These are phyloP conservation scores for Phainopepla nitens DNA, from an alignment of 2,113 vertebrate species.

Conservation along the genomic window DNA sequence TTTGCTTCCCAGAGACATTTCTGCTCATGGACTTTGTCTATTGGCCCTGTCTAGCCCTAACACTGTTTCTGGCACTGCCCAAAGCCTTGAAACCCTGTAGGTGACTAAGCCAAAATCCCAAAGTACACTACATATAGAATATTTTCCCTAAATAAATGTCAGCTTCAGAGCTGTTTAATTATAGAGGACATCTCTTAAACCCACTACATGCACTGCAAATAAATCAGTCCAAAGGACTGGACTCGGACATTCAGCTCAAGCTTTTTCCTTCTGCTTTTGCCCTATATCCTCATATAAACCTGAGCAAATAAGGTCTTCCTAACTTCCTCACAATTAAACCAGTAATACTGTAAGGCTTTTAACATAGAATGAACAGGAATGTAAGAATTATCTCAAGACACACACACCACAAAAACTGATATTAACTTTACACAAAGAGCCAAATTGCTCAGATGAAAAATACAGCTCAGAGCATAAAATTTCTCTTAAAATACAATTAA, in stretches of 20 bases:
- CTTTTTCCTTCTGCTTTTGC: not conserved
- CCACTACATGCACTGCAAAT: not conserved
- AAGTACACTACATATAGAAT: not conserved
- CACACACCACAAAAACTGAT: not conserved
- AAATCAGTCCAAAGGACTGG: not conserved
- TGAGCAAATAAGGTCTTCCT: not conserved
- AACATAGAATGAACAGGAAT: not conserved
- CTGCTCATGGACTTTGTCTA: not conserved
- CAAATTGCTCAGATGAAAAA: not conserved
- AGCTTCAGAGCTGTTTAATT: not conserved
- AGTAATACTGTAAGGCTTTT: not conserved
- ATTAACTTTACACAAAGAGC: not conserved
- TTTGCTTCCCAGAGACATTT: not conserved
- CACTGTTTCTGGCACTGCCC: not conserved
- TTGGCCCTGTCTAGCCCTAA: not conserved
- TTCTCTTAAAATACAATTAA: not conserved
- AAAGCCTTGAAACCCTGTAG: not conserved
- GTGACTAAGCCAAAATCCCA: not conserved
- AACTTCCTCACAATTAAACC: not conserved
- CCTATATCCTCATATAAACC: not conserved
- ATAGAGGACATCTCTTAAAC: not conserved
- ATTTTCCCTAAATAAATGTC: not conserved
- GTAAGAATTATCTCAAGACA: not conserved
- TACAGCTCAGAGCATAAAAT: not conserved
- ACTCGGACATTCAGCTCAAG: not conserved